Base-by-base conservation (phyloP, 2,888 invertebrate genomes). In the Cotesia congregata region DNA sequence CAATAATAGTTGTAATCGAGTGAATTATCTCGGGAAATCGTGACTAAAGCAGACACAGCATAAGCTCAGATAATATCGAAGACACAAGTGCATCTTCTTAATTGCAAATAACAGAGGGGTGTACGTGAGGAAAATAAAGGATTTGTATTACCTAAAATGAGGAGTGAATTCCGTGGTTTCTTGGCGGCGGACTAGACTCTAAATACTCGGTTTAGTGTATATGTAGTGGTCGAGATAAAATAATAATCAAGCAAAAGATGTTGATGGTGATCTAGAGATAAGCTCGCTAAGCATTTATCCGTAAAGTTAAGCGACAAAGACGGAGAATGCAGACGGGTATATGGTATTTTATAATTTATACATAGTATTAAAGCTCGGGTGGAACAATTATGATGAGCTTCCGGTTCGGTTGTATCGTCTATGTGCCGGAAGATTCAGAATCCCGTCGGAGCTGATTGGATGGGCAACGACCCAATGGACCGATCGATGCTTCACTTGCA, bases 381-480 rank as follows among this genome's bases (percentile, higher is more conserved):
- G 72, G 75, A 79, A 80, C 80, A 81, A 81, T 81, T 81, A 81
- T 76, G 78, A 75, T 78, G 76, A 79, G 75, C 80, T 79, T 79
- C 80, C 80, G 78, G 78, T 80, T 81, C 79, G 78, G 79, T 80
- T 80, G 77, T 79, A 76, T 77, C 74, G 77, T 75, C 73, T 75
- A 12, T 50, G 50, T 78, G 75, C 80, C 78, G 79, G 80, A 80
- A 80, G 79, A 76, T 77, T 78, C 70, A 30, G 69, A 79, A 78
- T 80, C 80, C 74, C 65, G 72, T 76, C 76, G 78, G 80, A 62
- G 60, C 78, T 80, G 80, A 81, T 81, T 81, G 80, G 79, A 80
- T 80, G 80, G 81, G 79, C 81, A 79, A 77, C 77, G 79, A 79
- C 79, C 80, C 80, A 80, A 81, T 81, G 75, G 79, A 74, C 76